Evolutionary conservation across 2,113 vertebrate genomes (phyloP), one percentile per base, ranked within the genome.

Genomic region (Alligator sinensis): DNA sequence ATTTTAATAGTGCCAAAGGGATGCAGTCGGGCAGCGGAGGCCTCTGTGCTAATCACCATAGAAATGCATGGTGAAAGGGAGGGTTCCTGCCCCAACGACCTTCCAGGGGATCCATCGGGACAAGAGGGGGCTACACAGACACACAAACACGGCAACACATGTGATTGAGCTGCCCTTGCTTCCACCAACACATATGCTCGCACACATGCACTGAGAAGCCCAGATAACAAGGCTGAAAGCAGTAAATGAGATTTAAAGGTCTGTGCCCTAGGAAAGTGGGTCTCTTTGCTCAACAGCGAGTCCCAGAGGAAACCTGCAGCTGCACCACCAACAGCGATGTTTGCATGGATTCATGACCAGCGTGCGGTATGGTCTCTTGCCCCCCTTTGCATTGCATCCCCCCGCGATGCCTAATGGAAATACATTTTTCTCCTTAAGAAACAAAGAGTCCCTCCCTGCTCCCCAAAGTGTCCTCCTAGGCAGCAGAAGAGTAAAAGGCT

Each of bases 221-320:
- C 34, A 61, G 90, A 9, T 80, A 68, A 34, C 78, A 83, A 62
- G 3, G 63, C 78, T 55, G 38, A 90, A 81, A 70, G 55, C 24
- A 91, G 70, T 63, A 95, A 96, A 94, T 88, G 70, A 87, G 84
- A 94, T 91, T 86, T 94, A 84, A 93, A 95, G 92, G 84, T 90
- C 82, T 27, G 2, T 74, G 62, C 88, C 87, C 21, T 5, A 83
- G 74, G 86, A 79, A 93, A 92, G 62, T 62, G 18, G 64, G 18
- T 61, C 58, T 78, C 57, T 54, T 27, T 47, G 24, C 60, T 55
- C 21, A n/a, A 55, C 60, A 76, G 30, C 0, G 0, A 59, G 30
- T 16, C 34, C 4, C 2, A 77, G 30, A 0, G 1, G 57, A 58
- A 86, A 30, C 3, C 24, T 87, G 0, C 28, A 10, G 10, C 0